Evolutionary conservation across 2,888 invertebrate genomes (phyloP).

Genomic region (Creontiades dilutus): DNA sequence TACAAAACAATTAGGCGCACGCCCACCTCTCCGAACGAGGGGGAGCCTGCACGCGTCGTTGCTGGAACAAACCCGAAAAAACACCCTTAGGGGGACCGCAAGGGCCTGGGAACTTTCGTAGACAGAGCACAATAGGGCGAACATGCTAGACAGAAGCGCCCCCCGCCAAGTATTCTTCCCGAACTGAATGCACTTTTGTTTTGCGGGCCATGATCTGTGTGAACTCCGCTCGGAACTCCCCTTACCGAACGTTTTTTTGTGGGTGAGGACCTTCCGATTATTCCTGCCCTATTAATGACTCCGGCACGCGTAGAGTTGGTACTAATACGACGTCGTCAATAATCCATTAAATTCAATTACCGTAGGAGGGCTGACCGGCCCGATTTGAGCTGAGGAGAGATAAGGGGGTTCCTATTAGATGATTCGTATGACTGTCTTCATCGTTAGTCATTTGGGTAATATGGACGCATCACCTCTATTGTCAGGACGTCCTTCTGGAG

Average conservation of each 20-base stretch:
- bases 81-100: background rate
- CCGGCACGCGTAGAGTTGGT: background rate
- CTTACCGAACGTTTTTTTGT: background rate
- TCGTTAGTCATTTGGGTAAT: too few relatives aligned
- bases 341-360: slow-evolving; percentile 16
- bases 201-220: slow-evolving; percentile 41
- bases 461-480: too few relatives aligned
- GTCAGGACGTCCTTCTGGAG: too few relatives aligned
- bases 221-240: background rate
- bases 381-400: too few relatives aligned
- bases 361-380: background rate
- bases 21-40: background rate
- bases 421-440: too few relatives aligned
- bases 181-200: slow-evolving; percentile 47
- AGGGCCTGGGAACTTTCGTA: slow-evolving; percentile 17
- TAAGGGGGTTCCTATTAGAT: too few relatives aligned
- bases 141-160: background rate
- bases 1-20: slow-evolving; percentile 54
- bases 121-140: background rate
- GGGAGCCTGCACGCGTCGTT: slow-evolving; percentile 31
- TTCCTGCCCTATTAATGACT: background rate
- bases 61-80: slow-evolving; percentile 42
- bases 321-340: slow-evolving; percentile 10
- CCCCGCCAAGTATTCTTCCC: slow-evolving; percentile 19
- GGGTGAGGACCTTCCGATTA: background rate